These are phyloP conservation scores for Porites rus DNA, from an alignment of 92 coral and sea anemone genomes.

Conservation along the genomic window DNA sequence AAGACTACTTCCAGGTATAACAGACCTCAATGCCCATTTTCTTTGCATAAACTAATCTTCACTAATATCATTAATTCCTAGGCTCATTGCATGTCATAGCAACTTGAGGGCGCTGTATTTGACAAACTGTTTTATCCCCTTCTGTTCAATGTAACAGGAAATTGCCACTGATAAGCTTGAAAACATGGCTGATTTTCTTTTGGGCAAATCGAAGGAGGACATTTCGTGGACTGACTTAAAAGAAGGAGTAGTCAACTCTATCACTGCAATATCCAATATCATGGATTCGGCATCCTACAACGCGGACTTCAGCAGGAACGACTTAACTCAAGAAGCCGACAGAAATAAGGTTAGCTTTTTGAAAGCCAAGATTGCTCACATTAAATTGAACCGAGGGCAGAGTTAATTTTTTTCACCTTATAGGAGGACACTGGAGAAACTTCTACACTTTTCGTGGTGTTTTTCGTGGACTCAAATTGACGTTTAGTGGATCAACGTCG, in stretches of 20 bases:
- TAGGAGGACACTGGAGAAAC: too few species aligned
- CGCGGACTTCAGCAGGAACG: constrained; percentile 29
- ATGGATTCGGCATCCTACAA: constrained; percentile 65
- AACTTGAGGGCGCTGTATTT: neutral
- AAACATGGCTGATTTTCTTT: constrained; percentile 40
- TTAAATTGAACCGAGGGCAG: too few species aligned
- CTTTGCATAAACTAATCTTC: too few species aligned
- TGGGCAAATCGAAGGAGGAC: constrained; percentile 59
- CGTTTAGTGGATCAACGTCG: too few species aligned
- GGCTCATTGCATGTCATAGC: too few species aligned
- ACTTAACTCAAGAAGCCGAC: neutral
- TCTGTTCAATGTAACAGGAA: constrained; percentile 17
- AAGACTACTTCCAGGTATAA: too few species aligned
- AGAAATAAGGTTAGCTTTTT: constrained; percentile 8
- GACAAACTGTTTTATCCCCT: neutral
- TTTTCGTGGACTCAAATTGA: too few species aligned
- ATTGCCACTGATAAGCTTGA: constrained; percentile 51
- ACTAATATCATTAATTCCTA: too few species aligned
- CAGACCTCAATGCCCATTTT: too few species aligned
- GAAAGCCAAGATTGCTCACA: neutral
- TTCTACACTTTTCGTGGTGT: too few species aligned
- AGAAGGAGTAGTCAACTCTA: constrained; percentile 55
- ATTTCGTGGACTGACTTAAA: constrained; percentile 46
- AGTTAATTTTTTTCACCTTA: too few species aligned
- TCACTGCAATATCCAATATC: constrained; percentile 64